A percentile compares a stretch with the other conserved stretches of the same genome.
Conservation (phyloP, 35 echinoderm and acorn worm genomes). For the Amphiura filiformis region DNA sequence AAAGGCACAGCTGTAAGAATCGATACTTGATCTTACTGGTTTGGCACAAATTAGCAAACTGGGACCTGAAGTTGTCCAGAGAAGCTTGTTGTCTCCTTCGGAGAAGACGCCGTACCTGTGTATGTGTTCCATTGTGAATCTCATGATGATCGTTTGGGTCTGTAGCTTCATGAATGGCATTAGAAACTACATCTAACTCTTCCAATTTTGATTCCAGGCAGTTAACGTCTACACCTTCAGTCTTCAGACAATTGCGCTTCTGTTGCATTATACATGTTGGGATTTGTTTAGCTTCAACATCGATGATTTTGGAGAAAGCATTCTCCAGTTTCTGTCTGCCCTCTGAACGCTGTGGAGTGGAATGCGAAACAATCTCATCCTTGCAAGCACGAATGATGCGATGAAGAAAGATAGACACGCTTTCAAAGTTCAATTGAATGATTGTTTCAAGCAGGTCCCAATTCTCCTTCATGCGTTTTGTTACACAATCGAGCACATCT, state of each 20-base stretch:
- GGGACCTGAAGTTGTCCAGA: constrained; percentile 8
- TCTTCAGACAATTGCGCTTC: not conserved
- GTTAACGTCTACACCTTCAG: not conserved
- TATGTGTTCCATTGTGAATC: not conserved
- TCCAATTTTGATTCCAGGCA: constrained; percentile 6
- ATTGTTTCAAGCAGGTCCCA: not conserved
- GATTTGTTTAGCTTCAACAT: not conserved
- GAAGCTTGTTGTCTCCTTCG: constrained; percentile 15
- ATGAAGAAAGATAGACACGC: not conserved
- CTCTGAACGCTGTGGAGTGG: not conserved
- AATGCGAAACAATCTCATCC: not conserved
- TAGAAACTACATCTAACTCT: not conserved
- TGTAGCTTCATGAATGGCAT: no score
- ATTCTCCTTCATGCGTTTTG: not conserved
- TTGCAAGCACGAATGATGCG: not conserved
- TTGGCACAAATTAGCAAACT: not conserved
- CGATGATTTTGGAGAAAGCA: not conserved
- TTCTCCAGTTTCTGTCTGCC: not conserved
- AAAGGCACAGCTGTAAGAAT: constrained; percentile 18
- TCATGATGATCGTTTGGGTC: no score
- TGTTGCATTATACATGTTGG: constrained; percentile 17
- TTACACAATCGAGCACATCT: not conserved
- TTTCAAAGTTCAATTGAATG: not conserved
- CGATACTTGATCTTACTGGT: not conserved
- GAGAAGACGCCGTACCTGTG: not conserved